phyloP scores from a whole-genome alignment of 2,797 vertebrate genomes.

The Onychomys leucogaster region DNA sequence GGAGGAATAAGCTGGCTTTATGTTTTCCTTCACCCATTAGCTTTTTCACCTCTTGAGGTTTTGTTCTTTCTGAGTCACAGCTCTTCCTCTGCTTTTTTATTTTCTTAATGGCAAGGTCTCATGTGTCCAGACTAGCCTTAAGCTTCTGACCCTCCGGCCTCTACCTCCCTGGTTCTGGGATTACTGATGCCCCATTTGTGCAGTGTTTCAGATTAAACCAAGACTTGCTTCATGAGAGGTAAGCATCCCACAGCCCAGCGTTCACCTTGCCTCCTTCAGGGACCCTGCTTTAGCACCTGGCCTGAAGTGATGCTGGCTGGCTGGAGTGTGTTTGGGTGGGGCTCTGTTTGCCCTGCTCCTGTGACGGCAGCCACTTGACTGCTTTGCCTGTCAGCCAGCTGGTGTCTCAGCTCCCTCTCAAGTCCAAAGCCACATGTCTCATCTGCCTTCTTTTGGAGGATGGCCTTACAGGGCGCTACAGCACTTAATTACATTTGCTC shows the following conservation, averaged over 20 bases:
- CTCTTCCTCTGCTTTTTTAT: not conserved
- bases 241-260: not conserved
- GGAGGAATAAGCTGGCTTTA: not conserved
- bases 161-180: not conserved
- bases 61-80: not conserved
- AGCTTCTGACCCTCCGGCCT: not conserved
- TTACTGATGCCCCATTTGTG: not conserved
- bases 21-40: not conserved
- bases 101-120: not conserved
- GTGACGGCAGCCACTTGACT: not conserved
- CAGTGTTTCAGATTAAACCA: not conserved
- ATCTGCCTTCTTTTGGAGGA: not conserved
- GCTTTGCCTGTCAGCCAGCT: not conserved
- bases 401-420: not conserved
- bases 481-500: not conserved
- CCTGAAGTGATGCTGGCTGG: not conserved
- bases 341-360: not conserved
- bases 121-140: not conserved
- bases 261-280: not conserved
- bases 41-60: not conserved
- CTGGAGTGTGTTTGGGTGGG: not conserved
- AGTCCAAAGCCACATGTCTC: not conserved
- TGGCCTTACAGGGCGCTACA: not conserved
- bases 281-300: not conserved
- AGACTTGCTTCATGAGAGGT: not conserved